Conservation (phyloP, 2,888 invertebrate genomes). For the Selenia dentaria region DNA sequence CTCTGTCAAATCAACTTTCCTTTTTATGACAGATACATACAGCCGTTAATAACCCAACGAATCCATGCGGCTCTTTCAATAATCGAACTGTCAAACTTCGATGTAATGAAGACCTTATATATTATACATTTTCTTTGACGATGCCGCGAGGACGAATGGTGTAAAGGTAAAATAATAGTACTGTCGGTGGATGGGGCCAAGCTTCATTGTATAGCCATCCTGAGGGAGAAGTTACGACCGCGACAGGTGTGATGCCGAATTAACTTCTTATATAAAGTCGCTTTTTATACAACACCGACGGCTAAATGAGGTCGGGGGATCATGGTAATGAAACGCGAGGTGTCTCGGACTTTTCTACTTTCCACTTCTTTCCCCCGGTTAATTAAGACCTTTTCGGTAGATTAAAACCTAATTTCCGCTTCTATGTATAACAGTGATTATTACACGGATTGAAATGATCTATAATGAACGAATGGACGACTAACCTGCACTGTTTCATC, state of each 20-base stretch:
- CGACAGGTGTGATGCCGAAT: conserved; percentile 82
- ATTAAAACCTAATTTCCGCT: conserved; percentile 51
- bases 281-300: conserved; percentile 77
- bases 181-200: conserved; percentile 58
- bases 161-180: conserved; percentile 67
- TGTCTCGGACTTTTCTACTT: conserved; percentile 59
- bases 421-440: conserved; percentile 21
- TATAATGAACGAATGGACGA: conserved; percentile 36
- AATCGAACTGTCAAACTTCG: conserved; percentile 76
- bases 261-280: conserved; percentile 80
- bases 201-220: conserved; percentile 77
- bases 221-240: conserved; percentile 77
- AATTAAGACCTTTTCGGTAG: conserved; percentile 65
- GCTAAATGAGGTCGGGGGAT: conserved; percentile 74
- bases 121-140: conserved; percentile 72
- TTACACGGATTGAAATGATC: conserved; percentile 21
- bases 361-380: conserved; percentile 58
- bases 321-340: conserved; percentile 71
- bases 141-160: conserved; percentile 68
- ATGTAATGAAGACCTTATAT: conserved; percentile 74
- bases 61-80: conserved; percentile 56
- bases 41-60: conserved; percentile 56
- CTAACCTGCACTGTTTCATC: conserved; percentile 60
- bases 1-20: conserved; percentile 44
- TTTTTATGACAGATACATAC: conserved; percentile 42